Base-by-base conservation (phyloP, 2,888 invertebrate genomes). In the Aporophyla lueneburgensis region DNA sequence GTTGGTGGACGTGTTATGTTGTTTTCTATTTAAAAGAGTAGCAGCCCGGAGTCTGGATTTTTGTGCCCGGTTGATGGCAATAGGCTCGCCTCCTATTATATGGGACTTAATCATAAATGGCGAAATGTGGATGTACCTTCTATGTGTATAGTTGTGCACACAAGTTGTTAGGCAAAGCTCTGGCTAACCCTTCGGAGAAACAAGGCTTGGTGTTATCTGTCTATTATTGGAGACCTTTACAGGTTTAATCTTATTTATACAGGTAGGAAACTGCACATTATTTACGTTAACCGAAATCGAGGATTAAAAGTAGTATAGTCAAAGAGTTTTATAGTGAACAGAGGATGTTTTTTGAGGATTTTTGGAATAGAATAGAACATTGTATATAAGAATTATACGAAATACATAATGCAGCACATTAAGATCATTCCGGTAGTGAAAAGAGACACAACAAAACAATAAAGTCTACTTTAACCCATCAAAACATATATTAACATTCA, bases 161-260 rank as follows among this genome's bases (percentile, higher is more conserved):
- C 33, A 33, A 33, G 12, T 46, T 12, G 12, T 46, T 40, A 46
- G 10, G 43, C 10, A 46, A 9, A 46, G 10, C 43, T 46, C 12
- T 46, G 43, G 10, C 10, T 10, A 9, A 10, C 43, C 43, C 43
- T 43, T 46, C 10, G 43, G 43, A 10, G 10, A 46, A 46, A 46
- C 12, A 46, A 46, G 12, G 43, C 10, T 9, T 46, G 43, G 12
- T 46, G 12, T 46, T 46, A 46, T 46, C 12, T 12, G 12, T 53
- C 9, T 53, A 10, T 10, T 10, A 54, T 12, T 54, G n/a, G 54
- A n/a, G 10, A 54, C n/a, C n/a, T 53, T 10, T 12, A 5, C 5
- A 1, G 12, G n/a, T 24, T 54, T 12, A 1, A 10, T n/a, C 1
- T n/a, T 10, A n/a, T 10, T n/a, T 4, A 4, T 1, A n/a, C 5